Conservation (phyloP, 1,140 invertebrate genomes). For the Yoshiicerus persimilis region DNA sequence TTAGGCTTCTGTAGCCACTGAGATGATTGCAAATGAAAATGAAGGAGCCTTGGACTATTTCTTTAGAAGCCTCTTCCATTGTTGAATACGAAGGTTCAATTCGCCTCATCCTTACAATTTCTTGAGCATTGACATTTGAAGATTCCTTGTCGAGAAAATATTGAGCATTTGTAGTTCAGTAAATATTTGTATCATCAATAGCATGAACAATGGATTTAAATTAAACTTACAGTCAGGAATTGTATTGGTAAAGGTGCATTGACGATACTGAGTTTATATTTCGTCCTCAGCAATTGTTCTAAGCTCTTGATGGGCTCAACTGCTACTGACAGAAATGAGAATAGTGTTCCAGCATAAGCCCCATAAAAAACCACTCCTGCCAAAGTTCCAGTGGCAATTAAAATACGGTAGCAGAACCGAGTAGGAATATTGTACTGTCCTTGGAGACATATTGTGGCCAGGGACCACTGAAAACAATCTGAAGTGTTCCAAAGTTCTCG, state of each 20-base stretch:
- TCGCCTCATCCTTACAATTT: neutral
- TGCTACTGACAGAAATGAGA: constrained; percentile 29
- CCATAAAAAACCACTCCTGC: neutral
- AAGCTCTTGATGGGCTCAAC: constrained; percentile 8
- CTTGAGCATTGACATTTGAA: neutral
- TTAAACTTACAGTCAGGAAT: constrained; percentile 3
- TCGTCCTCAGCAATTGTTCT: neutral
- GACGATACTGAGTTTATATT: neutral
- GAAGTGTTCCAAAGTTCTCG: neutral
- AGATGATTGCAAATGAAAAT: constrained; percentile 25
- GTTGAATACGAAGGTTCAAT: neutral
- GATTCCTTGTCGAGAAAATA: constrained; percentile 30
- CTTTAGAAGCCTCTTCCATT: neutral
- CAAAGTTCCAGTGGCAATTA: neutral
- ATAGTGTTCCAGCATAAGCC: constrained; percentile 31
- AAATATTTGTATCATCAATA: neutral
- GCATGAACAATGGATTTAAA: neutral
- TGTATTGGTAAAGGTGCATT: neutral
- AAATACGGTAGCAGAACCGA: neutral
- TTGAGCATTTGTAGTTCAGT: neutral
- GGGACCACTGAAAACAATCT: constrained; percentile 30
- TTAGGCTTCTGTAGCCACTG: neutral
- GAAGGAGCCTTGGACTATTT: neutral
- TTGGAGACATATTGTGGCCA: constrained; percentile 7
- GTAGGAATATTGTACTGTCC: neutral